Evolutionary conservation across 2,113 vertebrate species (phyloP).

Genomic region (Rhabdornis inornatus): DNA sequence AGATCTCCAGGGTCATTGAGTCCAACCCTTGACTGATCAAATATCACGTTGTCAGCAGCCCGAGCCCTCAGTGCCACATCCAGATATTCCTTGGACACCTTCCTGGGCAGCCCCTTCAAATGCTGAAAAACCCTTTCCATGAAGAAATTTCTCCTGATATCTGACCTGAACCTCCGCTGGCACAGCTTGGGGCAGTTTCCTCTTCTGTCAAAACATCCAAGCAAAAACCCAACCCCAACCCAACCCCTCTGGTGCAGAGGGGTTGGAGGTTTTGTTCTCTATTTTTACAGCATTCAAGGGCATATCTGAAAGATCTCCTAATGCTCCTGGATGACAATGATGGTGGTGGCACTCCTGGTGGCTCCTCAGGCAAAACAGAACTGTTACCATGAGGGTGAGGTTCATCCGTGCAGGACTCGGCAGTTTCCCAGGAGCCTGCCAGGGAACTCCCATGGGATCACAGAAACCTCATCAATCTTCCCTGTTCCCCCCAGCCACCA

Average conservation of each 20-base stretch:
- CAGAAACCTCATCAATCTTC: neutral
- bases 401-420: neutral
- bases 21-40: neutral
- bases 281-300: neutral
- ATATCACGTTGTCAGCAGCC: neutral
- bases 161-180: neutral
- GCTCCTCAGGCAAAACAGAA: neutral
- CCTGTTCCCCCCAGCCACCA: neutral
- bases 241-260: neutral
- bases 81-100: neutral
- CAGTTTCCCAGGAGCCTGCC: conserved; percentile 22
- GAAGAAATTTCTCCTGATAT: neutral
- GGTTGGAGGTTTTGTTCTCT: neutral
- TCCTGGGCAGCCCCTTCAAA: neutral
- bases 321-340: neutral
- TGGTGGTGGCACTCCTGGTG: neutral
- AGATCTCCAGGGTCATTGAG: neutral
- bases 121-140: neutral
- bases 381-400: neutral
- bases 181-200: neutral
- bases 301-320: neutral
- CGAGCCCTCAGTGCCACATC: neutral
- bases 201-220: neutral
- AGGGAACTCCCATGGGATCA: conserved; percentile 9
- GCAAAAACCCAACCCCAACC: neutral